Conservation (phyloP, 2,113 vertebrate species). For the Rutilus rutilus region DNA sequence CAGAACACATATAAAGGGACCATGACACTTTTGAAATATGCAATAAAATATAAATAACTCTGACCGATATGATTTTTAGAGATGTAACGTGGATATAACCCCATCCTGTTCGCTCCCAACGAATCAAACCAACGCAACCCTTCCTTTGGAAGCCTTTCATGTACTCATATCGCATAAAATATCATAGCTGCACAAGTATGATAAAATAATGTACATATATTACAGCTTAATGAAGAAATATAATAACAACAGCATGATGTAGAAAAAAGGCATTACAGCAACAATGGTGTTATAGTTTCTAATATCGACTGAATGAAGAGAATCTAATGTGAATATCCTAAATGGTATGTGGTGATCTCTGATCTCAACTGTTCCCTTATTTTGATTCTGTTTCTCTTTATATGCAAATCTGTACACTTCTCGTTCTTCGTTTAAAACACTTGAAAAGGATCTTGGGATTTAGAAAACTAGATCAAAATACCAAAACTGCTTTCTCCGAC, state of each 20-base stretch:
- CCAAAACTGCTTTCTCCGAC: not conserved
- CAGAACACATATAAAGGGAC: not conserved
- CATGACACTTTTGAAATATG: not conserved
- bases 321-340: not conserved
- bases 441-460: slow-evolving; percentile 32
- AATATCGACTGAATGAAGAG: not conserved
- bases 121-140: not conserved
- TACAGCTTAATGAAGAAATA: not conserved
- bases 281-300: not conserved
- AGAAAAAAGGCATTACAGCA: not conserved
- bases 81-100: not conserved
- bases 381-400: slow-evolving; percentile 3
- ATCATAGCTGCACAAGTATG: not conserved
- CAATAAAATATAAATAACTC: not conserved
- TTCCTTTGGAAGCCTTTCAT: not conserved
- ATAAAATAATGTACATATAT: not conserved
- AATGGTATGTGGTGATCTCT: not conserved
- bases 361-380: not conserved
- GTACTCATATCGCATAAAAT: not conserved
- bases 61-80: not conserved
- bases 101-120: not conserved
- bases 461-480: slow-evolving; percentile 37
- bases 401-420: not conserved
- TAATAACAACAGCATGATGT: not conserved
- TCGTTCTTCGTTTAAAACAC: slow-evolving; percentile 27